Conservation (phyloP, 2,797 vertebrate genomes). For the Sebastes reedi region DNA sequence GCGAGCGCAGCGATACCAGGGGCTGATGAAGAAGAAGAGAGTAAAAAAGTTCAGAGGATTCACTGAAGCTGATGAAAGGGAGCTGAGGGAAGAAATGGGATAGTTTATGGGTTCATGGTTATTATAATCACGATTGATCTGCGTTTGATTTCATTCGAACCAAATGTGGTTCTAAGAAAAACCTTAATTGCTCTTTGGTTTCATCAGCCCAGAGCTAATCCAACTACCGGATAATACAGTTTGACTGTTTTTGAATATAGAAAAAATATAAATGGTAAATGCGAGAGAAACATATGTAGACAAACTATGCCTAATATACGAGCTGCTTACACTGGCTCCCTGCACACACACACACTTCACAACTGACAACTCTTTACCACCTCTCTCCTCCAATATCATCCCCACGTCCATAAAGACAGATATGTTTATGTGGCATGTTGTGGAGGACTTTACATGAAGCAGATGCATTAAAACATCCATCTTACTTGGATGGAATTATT, state of each 20-base stretch:
- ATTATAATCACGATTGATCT: conserved; percentile 4
- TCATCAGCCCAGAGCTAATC: background rate
- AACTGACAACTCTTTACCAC: conserved; percentile 23
- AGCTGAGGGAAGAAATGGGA: background rate
- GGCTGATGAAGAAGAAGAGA: conserved; percentile 9
- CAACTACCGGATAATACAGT: background rate
- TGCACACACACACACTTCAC: background rate
- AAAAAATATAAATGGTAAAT: background rate
- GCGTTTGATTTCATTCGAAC: conserved; percentile 26
- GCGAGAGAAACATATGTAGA: background rate
- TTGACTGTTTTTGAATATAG: background rate
- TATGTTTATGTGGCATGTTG: conserved; percentile 68
- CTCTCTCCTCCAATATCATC: conserved; percentile 9
- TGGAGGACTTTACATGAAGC: conserved; percentile 50
- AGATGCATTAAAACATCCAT: conserved; percentile 60
- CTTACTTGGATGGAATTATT: conserved; percentile 48
- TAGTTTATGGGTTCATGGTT: conserved; percentile 4
- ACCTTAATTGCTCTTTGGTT: conserved; percentile 21
- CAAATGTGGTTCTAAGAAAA: conserved; percentile 9
- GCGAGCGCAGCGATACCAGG: conserved; percentile 14
- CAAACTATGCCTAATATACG: too few relatives aligned
- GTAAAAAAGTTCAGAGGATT: conserved; percentile 26
- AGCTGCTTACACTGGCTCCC: background rate
- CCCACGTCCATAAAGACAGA: conserved; percentile 39
- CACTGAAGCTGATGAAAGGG: conserved; percentile 2